Base-by-base conservation (phyloP, 23 tunicate species). In the Clavelina lepadiformis region DNA sequence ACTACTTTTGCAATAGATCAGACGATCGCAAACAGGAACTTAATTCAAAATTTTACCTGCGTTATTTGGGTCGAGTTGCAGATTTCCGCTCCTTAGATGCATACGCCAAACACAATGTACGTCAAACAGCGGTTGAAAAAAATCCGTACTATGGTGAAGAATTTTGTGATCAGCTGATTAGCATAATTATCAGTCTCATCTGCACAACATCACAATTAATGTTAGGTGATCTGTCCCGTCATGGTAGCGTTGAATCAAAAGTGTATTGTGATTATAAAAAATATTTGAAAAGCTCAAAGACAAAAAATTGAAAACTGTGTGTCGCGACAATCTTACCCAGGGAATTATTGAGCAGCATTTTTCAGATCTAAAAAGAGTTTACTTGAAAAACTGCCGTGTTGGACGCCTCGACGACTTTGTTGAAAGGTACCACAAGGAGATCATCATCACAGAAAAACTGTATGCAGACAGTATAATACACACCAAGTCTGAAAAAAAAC, bases 171-270 rank as follows among this genome's bases (percentile, higher is more conserved):
- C 0, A 0, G 7, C 29, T 59, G n/a, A 13, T 28, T 24, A 59
- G 29, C 1, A 30, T 59, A 7, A 59, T 59, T 21, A 6, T 59
- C 11, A 28, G 36, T 59, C 35, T 57, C 29, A 67, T 67, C 27
- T 28, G 56, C 15, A 46, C 58, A 0, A 67, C 73, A 28, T 67
- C 73, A 38, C 30, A 67, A 46, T 22, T 67, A 5, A 45, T 67
- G 73, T 23, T 67, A 3, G 73, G 73, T 28, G 73, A 67, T 46
- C 32, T 67, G 3, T 67, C 73, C 73, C 73, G 73, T 22, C 73
- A 67, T 36, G 51, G 7, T 5, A 46, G 49, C n/a, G n/a, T n/a
- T 1, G 35, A n/a, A 52, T 7, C 28, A 26, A 52, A 5, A 49
- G 28, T 35, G 0, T 26, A 21, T 0, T 4, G 8, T 67, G 31